Conservation (phyloP, 2,113 vertebrate species). For the Cercopithecus mona region DNA sequence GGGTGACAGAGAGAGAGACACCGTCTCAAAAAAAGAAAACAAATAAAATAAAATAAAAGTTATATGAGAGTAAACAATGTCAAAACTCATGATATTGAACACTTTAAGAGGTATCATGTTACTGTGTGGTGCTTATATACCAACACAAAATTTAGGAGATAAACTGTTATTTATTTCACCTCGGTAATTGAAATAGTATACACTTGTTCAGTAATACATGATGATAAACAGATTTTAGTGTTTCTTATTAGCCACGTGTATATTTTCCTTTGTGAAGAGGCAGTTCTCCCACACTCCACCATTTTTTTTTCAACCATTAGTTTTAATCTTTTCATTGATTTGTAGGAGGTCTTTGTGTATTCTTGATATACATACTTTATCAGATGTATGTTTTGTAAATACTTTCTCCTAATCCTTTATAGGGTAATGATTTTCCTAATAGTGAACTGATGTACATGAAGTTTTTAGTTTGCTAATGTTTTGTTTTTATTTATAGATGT, state of each 20-base stretch:
- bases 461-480: neutral
- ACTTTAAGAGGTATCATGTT: neutral
- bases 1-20: too few species aligned
- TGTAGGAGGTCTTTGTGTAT: neutral
- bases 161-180: neutral
- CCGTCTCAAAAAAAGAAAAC: too few species aligned
- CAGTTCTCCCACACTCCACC: neutral
- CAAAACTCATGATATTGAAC: neutral
- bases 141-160: neutral
- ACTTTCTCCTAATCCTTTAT: neutral
- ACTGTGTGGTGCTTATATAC: neutral
- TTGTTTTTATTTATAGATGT: neutral
- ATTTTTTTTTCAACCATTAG: neutral
- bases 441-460: neutral
- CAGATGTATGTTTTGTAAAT: neutral
- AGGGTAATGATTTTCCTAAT: neutral
- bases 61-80: neutral
- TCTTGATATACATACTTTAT: neutral
- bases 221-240: neutral
- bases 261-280: neutral
- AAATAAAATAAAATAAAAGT: neutral
- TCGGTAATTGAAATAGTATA: neutral
- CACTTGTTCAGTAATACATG: neutral
- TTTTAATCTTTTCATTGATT: neutral
- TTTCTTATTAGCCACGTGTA: neutral